These are phyloP conservation scores for Nebria salina DNA, from an alignment of 2,888 invertebrate genomes.

Conservation along the genomic window DNA sequence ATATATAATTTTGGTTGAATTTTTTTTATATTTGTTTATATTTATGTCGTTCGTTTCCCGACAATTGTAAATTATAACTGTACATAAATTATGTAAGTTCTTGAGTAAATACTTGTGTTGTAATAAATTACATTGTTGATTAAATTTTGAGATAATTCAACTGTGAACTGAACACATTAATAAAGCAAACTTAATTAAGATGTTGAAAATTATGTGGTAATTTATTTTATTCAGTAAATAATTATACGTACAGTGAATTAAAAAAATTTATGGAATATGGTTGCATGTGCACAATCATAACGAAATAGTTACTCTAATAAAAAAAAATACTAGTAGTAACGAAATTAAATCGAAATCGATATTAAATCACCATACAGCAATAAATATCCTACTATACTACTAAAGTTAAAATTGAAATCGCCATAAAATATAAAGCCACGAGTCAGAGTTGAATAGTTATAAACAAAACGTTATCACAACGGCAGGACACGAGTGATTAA, in stretches of 20 bases:
- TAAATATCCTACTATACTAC: no score
- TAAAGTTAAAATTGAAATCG: background rate
- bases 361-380: no score
- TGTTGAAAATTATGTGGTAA: background rate
- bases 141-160: background rate
- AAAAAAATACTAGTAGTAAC: no score
- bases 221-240: background rate
- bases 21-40: no score
- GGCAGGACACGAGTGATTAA: background rate
- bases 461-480: background rate
- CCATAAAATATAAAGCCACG: background rate
- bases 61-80: no score
- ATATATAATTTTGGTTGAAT: background rate
- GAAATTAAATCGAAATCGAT: no score
- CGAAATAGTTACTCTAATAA: no score
- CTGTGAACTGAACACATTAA: background rate
- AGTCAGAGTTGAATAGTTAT: background rate
- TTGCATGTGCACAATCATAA: background rate
- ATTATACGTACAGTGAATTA: background rate
- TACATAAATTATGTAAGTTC: no score
- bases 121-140: background rate
- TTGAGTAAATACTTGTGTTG: background rate
- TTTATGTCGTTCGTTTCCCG: no score
- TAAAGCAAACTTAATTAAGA: background rate
- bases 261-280: background rate